A percentile compares a stretch with the other conserved stretches of the same genome.
Conservation (phyloP, 2,113 vertebrate species). For the Vanacampus margaritifer region DNA sequence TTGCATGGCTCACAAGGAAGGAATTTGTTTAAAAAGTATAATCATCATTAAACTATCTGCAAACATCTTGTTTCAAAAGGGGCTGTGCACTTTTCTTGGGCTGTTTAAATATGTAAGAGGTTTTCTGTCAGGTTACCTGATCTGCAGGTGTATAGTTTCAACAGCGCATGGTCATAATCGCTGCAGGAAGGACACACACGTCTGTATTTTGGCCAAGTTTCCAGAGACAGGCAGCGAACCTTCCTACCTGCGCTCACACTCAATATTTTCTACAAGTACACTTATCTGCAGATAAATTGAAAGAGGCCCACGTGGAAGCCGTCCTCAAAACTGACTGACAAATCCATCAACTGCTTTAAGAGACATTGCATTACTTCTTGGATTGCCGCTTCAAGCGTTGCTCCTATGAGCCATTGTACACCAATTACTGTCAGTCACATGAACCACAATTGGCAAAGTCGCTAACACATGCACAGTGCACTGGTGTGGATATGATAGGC, state of each 20-base stretch:
- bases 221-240: conserved; percentile 29
- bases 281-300: conserved; percentile 50
- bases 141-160: conserved; percentile 59
- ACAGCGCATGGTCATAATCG: conserved; percentile 38
- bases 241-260: conserved; percentile 22
- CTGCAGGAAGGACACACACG: conserved; percentile 39
- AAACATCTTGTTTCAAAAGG: too few species aligned
- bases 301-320: conserved; percentile 46
- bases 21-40: too few species aligned
- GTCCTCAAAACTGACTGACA: conserved; percentile 64
- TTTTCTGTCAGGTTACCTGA: conserved; percentile 59
- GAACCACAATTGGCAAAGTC: conserved; percentile 14
- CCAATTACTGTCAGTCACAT: conserved; percentile 33
- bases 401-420: conserved; percentile 7
- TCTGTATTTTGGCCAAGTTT: conserved; percentile 59
- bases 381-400: conserved; percentile 22
- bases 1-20: too few species aligned
- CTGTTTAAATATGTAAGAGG: conserved; percentile 67
- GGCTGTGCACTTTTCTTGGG: too few species aligned
- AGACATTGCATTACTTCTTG: conserved; percentile 24
- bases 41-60: too few species aligned
- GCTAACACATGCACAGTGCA: neutral
- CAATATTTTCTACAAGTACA: conserved; percentile 56
- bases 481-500: neutral
- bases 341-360: conserved; percentile 46